A percentile compares a stretch with the other conserved stretches of the same genome.
Evolutionary conservation across 2,888 invertebrate genomes (phyloP).

Genomic region (Pammene aurita): DNA sequence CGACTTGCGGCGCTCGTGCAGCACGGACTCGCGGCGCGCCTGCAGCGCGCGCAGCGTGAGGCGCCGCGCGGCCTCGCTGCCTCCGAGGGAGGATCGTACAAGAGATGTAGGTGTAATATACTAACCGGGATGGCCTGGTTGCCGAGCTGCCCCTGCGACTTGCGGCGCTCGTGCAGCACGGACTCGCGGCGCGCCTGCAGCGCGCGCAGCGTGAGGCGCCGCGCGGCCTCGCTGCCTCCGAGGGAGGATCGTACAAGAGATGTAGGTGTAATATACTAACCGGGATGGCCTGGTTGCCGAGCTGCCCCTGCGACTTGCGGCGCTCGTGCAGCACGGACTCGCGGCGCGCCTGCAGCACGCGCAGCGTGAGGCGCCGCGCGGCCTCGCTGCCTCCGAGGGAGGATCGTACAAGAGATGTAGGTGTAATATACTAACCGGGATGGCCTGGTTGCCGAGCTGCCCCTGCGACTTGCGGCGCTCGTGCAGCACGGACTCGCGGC

Average conservation of each 20-base stretch:
- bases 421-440: too few relatives aligned
- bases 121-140: slow-evolving; percentile 7
- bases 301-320: too few relatives aligned
- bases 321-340: too few relatives aligned
- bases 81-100: slow-evolving; percentile 62
- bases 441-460: too few relatives aligned
- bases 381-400: too few relatives aligned
- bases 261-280: too few relatives aligned
- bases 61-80: slow-evolving; percentile 83
- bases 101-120: background rate
- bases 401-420: too few relatives aligned
- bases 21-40: slow-evolving; percentile 91
- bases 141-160: slow-evolving; percentile 78
- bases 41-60: slow-evolving; percentile 93
- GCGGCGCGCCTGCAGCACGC: too few relatives aligned
- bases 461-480: too few relatives aligned
- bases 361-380: too few relatives aligned
- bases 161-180: slow-evolving; percentile 87
- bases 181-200: slow-evolving; percentile 92
- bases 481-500: too few relatives aligned
- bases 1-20: slow-evolving; percentile 88
- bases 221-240: slow-evolving; percentile 64
- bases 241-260: background rate
- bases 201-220: slow-evolving; percentile 91
- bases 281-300: too few relatives aligned